Evolutionary conservation across 2,113 vertebrate genomes (phyloP), one percentile per base, ranked within the genome.

Genomic region (Apteryx mantelli): DNA sequence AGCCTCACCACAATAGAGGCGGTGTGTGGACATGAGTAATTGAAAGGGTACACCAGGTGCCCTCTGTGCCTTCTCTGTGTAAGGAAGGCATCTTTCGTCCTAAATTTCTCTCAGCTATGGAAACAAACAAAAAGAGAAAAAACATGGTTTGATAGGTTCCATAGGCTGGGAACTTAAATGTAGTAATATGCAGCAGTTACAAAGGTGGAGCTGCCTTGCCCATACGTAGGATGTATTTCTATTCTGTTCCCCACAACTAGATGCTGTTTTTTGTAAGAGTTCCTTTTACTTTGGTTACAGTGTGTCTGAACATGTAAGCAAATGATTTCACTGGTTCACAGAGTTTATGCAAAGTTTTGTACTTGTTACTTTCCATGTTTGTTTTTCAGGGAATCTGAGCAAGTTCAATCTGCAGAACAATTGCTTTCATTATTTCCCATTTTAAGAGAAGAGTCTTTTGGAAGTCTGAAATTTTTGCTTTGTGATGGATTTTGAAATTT

Each of bases 231-330:
- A 18, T 48, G 58, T 30, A 12, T 17, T 93, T 77, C 17, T 65
- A 26, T 90, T 71, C 76, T 65, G 13, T 53, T 88, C n/a, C 28
- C 48, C 4, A 4, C 48, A 86, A 25, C 4, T 8, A 1, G 0
- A 2, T 32, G 24, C 46, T 82, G 66, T 38, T 93, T 75, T 73
- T 58, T 85, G 38, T 56, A 77, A 30, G 40, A 74, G 14, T 1
- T 0, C 44, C 25, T 68, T 92, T 86, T 64, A 30, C 36, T 79
- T 87, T 3, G 25, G 34, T n/a, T 89, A 38, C 21, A n/a, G 81
- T 94, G 36, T 91, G 94, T 87, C 91, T 94, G 91, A 95, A 95
- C 88, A 83, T 88, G 94, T 58, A 95, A 0, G 4, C 52, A 61
- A 82, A 64, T 95, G 50, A 95, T 92, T 95, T 92, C 84, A 91